These are phyloP conservation scores for Candoia aspera DNA, from an alignment of 2,113 vertebrate genomes.

Conservation along the genomic window DNA sequence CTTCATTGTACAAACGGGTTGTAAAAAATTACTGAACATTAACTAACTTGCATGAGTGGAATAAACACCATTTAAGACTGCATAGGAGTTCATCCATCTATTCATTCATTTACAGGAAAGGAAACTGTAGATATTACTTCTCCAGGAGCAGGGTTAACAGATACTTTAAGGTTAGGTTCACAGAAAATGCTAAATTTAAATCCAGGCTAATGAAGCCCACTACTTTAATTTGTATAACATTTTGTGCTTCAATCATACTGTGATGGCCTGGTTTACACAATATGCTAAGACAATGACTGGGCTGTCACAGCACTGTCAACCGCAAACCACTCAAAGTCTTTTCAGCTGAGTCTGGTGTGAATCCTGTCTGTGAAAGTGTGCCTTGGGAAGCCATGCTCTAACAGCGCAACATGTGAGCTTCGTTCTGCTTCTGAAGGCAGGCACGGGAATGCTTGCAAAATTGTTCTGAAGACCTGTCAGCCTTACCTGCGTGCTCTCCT, in stretches of 20 bases:
- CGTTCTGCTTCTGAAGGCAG: background rate
- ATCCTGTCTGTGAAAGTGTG: background rate
- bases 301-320: background rate
- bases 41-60: background rate
- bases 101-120: background rate
- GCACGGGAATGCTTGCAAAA: background rate
- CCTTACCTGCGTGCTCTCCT: conserved; percentile 87
- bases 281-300: background rate
- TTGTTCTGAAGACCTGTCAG: background rate
- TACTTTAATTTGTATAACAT: background rate
- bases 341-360: background rate
- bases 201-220: background rate
- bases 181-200: background rate
- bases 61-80: background rate
- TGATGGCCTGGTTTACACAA: background rate
- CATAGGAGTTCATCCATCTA: background rate
- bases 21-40: background rate
- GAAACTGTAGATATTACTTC: background rate
- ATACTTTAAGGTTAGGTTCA: background rate
- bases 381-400: background rate
- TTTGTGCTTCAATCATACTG: background rate
- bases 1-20: background rate
- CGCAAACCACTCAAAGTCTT: background rate
- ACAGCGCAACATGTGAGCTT: background rate
- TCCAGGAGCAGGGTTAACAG: background rate